Evolutionary conservation across 2,888 invertebrate species (phyloP).

Genomic region (Nineta flava): DNA sequence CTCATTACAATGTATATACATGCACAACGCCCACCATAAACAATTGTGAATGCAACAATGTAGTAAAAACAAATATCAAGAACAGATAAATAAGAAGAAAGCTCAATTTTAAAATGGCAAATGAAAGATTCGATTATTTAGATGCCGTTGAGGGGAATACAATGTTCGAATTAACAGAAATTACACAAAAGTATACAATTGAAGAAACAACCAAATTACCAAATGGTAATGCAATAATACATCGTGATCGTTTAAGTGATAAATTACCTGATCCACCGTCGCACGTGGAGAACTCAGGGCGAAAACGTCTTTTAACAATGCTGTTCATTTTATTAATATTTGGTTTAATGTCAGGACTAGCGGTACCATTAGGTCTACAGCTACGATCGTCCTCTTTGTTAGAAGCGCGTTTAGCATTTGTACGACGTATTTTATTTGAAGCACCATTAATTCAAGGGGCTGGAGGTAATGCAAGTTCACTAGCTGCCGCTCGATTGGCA

Average conservation of each 20-base stretch:
- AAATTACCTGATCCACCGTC: slow-evolving; percentile 7
- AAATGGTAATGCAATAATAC: slow-evolving; percentile 10
- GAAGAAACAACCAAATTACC: slow-evolving; percentile 9
- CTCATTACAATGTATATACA: too few species aligned
- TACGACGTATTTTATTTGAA: slow-evolving; percentile 34
- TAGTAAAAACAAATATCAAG: neutral
- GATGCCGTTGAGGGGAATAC: slow-evolving; percentile 5
- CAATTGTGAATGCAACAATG: neutral
- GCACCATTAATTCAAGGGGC: slow-evolving; percentile 36
- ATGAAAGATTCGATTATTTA: slow-evolving; percentile 4
- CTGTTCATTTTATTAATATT: slow-evolving; percentile 9
- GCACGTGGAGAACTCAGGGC: slow-evolving; percentile 5
- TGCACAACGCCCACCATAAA: neutral
- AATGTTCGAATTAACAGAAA: slow-evolving; percentile 9
- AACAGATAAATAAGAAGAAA: neutral
- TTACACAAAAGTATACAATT: slow-evolving; percentile 1
- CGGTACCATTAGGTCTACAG: slow-evolving; percentile 35
- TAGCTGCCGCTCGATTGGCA: slow-evolving; percentile 33
- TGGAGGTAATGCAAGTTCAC: slow-evolving; percentile 25
- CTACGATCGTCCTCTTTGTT: slow-evolving; percentile 36
- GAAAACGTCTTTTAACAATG: slow-evolving; percentile 10
- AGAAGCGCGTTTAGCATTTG: slow-evolving; percentile 37
- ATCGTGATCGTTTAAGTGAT: slow-evolving; percentile 2
- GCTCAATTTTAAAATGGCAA: slow-evolving; percentile 2
- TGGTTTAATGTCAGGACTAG: slow-evolving; percentile 26